Conservation (phyloP, 2,888 invertebrate species). For the Parochlus steinenii region DNA sequence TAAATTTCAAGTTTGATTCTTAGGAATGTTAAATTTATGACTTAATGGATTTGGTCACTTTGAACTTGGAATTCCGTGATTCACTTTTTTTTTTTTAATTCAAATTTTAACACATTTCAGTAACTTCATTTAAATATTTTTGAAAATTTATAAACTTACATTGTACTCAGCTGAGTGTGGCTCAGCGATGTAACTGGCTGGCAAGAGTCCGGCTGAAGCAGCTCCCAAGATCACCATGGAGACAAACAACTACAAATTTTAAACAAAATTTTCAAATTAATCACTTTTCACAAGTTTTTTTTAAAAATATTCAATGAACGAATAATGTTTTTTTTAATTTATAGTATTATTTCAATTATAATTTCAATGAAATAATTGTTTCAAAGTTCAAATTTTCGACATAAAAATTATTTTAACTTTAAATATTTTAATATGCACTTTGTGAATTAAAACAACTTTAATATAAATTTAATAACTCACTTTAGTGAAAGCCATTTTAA, state of each 20-base stretch:
- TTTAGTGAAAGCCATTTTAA: constrained; percentile 31
- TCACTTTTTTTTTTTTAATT: not conserved
- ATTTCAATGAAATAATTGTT: too few relatives aligned
- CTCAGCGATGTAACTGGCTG: constrained; percentile 20
- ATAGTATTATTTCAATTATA: too few relatives aligned
- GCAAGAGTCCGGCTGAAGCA: constrained; percentile 28
- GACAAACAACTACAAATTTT: constrained; percentile 24
- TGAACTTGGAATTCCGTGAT: not conserved
- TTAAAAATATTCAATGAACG: too few relatives aligned
- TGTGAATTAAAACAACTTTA: not conserved
- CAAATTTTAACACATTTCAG: not conserved
- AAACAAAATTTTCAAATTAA: constrained; percentile 12
- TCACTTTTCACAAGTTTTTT: not conserved
- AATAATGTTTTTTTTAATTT: constrained; percentile 1
- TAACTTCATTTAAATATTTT: not conserved
- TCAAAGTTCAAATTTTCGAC: too few relatives aligned
- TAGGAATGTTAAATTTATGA: not conserved
- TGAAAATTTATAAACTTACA: constrained; percentile 9
- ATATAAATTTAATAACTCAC: constrained; percentile 22
- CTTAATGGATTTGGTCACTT: not conserved
- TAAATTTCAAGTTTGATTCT: not conserved
- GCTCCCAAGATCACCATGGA: constrained; percentile 28
- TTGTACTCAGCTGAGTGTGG: constrained; percentile 21
- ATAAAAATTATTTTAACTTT: too few relatives aligned
- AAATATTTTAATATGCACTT: not conserved